phyloP scores from a whole-genome alignment of 2,113 vertebrate genomes.

The Macquaria ambigua region DNA sequence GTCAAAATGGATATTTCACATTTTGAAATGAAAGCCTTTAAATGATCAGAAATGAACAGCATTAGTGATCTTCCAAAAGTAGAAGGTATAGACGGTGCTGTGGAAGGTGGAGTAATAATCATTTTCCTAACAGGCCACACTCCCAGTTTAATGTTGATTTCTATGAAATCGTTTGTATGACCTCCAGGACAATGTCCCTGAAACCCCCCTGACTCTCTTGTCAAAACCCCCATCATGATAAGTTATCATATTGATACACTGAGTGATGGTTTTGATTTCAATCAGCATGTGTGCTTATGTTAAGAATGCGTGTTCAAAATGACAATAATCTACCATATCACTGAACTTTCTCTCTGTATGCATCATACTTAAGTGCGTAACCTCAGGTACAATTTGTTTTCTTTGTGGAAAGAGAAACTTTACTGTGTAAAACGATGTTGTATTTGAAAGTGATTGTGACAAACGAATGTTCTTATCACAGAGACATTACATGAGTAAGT shows the following conservation, averaged over 20 bases:
- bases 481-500: slow-evolving; percentile 48
- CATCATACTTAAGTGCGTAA: slow-evolving; percentile 50
- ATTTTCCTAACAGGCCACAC: slow-evolving; percentile 37
- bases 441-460: slow-evolving; percentile 45
- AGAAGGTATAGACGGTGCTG: neutral
- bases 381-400: slow-evolving; percentile 51
- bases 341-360: slow-evolving; percentile 52
- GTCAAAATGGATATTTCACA: slow-evolving; percentile 6
- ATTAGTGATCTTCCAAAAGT: slow-evolving; percentile 16
- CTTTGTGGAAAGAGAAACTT: slow-evolving; percentile 61
- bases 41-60: neutral
- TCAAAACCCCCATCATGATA: slow-evolving; percentile 51
- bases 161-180: slow-evolving; percentile 82
- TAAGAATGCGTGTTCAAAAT: slow-evolving; percentile 49
- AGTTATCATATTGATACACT: slow-evolving; percentile 81
- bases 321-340: slow-evolving; percentile 28
- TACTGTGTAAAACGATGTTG: slow-evolving; percentile 61
- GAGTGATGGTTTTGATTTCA: slow-evolving; percentile 59
- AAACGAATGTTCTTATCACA: slow-evolving; percentile 22
- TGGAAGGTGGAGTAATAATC: slow-evolving; percentile 18
- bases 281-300: slow-evolving; percentile 55
- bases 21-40: slow-evolving; percentile 26
- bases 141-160: slow-evolving; percentile 80
- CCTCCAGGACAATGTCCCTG: slow-evolving; percentile 51
- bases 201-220: slow-evolving; percentile 34